Evolutionary conservation across 2,888 invertebrate genomes (phyloP).

Genomic region (Aleiodes testaceus): DNA sequence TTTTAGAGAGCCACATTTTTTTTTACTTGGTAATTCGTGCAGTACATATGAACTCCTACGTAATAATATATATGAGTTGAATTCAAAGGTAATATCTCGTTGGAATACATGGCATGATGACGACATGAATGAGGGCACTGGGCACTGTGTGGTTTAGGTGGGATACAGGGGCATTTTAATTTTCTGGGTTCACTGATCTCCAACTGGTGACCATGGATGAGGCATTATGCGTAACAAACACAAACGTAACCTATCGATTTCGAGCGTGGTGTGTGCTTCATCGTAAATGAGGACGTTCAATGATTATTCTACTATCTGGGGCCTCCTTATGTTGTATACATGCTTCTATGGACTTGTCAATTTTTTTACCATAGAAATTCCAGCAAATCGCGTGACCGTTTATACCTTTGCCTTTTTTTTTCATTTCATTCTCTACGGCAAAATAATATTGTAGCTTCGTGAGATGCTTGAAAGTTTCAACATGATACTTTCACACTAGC

Average conservation of each 20-base stretch:
- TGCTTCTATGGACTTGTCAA: not conserved
- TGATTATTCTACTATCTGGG: slow-evolving; percentile 12
- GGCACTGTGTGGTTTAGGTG: slow-evolving; percentile 2
- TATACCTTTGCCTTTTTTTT: slow-evolving; percentile 6
- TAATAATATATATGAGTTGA: not conserved
- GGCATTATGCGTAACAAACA: slow-evolving; percentile 29
- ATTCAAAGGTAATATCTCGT: not conserved
- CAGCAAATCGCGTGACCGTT: slow-evolving; percentile 19
- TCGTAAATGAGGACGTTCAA: slow-evolving; percentile 4
- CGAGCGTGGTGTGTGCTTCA: not conserved
- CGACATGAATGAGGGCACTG: not conserved
- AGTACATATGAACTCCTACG: not conserved
- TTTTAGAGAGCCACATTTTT: not conserved
- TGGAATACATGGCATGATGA: not conserved
- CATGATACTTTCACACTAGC: not conserved
- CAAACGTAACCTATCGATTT: slow-evolving; percentile 28
- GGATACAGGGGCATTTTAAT: slow-evolving; percentile 32
- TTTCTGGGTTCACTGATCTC: slow-evolving; percentile 40
- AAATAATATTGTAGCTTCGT: not conserved
- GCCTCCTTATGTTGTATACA: not conserved
- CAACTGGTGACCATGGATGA: slow-evolving; percentile 24
- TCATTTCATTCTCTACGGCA: not conserved
- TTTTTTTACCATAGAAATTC: slow-evolving; percentile 4
- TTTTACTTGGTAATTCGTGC: not conserved
- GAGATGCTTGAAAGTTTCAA: not conserved